A percentile compares a stretch with the other conserved stretches of the same genome.
Conservation (phyloP, 2,888 invertebrate species). For the Troglohyphantes excavatus region DNA sequence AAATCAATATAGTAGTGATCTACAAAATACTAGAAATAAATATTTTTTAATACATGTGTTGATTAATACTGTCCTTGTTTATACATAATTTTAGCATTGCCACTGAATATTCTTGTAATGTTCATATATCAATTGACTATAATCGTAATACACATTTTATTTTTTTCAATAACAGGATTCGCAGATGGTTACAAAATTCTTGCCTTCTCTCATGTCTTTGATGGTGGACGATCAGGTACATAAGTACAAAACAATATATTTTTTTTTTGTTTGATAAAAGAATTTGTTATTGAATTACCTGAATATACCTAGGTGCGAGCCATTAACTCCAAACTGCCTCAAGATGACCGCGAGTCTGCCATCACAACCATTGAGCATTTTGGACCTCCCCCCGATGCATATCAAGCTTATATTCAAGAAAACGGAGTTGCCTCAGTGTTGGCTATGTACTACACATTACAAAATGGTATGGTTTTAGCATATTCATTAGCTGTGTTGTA, state of each 20-base stretch:
- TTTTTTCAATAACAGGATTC: constrained; percentile 85
- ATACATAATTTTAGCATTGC: too few relatives aligned
- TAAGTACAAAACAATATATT: background rate
- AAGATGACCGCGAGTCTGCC: constrained; percentile 95
- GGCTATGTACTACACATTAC: constrained; percentile 96
- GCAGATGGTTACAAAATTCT: constrained; percentile 95
- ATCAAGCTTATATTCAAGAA: constrained; percentile 94
- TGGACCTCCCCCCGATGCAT: constrained; percentile 95
- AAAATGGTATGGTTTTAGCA: constrained; percentile 86
- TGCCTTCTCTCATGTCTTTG: constrained; percentile 95
- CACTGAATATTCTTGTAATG: background rate
- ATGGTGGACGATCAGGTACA: constrained; percentile 88
- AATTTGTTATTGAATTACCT: background rate
- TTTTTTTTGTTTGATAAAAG: background rate
- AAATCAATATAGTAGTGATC: too few relatives aligned
- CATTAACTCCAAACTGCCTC: constrained; percentile 92
- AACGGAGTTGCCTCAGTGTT: constrained; percentile 95
- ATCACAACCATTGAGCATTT: constrained; percentile 96
- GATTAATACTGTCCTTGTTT: too few relatives aligned
- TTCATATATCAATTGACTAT: too few relatives aligned
- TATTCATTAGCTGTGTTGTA: too few relatives aligned
- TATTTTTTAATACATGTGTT: too few relatives aligned
- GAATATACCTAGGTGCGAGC: constrained; percentile 81
- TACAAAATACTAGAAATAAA: too few relatives aligned
- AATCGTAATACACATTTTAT: background rate